Evolutionary conservation across 2,797 vertebrate genomes (phyloP).

Genomic region (Bradypodion pumilum): DNA sequence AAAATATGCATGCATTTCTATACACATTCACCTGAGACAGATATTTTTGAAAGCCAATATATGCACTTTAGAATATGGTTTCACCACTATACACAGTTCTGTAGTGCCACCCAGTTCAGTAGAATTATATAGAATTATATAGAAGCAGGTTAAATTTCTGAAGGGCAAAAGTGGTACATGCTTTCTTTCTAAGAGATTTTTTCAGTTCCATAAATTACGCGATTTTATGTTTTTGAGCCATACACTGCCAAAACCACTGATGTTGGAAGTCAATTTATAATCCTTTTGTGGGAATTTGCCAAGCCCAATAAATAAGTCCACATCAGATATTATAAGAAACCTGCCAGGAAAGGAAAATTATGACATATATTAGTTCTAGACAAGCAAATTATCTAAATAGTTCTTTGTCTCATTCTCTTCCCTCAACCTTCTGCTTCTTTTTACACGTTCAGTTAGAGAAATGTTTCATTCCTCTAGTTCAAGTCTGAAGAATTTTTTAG

Average conservation of each 20-base stretch:
- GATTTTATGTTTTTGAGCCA: background rate
- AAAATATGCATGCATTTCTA: background rate
- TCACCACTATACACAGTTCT: background rate
- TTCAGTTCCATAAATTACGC: no score
- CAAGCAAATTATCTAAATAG: background rate
- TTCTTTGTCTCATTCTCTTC: background rate
- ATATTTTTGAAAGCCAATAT: background rate
- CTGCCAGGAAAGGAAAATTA: background rate
- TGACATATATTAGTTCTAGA: background rate
- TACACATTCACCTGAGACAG: background rate
- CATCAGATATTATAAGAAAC: background rate
- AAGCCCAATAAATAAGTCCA: conserved; percentile 2
- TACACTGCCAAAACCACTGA: background rate
- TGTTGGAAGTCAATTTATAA: background rate
- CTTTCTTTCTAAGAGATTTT: background rate
- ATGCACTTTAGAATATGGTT: background rate
- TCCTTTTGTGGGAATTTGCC: background rate
- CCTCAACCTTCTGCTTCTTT: background rate
- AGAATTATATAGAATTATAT: no score
- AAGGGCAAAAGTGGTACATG: background rate
- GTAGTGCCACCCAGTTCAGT: background rate
- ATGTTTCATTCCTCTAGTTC: background rate
- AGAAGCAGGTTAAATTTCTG: fast-evolving
- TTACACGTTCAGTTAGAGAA: background rate
- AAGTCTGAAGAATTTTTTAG: background rate